Evolutionary conservation across 2,113 vertebrate genomes (phyloP).

Genomic region (Pangasianodon hypophthalmus): DNA sequence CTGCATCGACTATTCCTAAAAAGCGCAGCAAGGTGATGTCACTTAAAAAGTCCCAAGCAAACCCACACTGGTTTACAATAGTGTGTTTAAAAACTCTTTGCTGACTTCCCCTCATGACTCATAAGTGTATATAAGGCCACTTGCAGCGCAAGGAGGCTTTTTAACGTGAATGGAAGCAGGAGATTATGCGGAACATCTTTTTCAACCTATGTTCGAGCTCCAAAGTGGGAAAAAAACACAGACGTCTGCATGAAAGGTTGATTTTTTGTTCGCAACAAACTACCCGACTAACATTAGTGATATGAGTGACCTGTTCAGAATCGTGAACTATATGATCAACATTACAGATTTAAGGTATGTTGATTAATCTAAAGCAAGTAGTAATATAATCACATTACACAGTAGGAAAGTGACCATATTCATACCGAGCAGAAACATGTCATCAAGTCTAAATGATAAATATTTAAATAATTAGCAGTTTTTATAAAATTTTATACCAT

Average conservation of each 20-base stretch:
- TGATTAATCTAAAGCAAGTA: background rate
- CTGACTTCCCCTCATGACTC: background rate
- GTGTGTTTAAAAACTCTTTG: background rate
- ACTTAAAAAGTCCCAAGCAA: background rate
- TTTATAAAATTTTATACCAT: too few relatives aligned
- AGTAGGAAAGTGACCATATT: background rate
- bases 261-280: background rate
- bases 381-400: background rate
- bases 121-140: background rate
- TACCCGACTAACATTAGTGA: background rate
- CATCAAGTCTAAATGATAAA: too few relatives aligned
- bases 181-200: background rate
- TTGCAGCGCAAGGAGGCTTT: background rate
- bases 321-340: background rate
- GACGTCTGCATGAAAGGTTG: background rate
- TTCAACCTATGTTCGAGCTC: background rate
- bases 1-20: background rate
- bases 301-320: background rate
- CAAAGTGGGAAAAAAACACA: background rate
- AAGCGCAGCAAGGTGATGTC: background rate
- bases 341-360: background rate
- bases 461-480: too few relatives aligned
- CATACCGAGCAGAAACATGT: too few relatives aligned
- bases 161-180: background rate
- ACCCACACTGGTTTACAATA: background rate